Evolutionary conservation across 2,113 vertebrate genomes (phyloP).

Genomic region (Zapus hudsonius): DNA sequence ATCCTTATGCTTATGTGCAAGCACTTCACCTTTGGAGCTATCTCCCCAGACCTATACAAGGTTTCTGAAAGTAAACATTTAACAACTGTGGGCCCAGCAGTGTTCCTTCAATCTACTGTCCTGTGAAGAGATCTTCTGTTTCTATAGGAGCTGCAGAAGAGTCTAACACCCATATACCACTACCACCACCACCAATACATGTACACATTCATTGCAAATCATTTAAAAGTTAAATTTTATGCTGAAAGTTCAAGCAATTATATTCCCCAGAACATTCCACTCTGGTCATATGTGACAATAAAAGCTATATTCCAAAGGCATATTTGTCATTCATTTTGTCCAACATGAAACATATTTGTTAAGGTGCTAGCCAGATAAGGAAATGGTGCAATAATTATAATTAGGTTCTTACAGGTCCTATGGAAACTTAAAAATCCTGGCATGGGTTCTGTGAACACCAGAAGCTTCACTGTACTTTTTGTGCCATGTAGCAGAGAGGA

Average conservation of each 20-base stretch:
- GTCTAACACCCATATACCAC: neutral
- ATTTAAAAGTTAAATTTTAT: constrained; percentile 29
- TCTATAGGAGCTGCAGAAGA: neutral
- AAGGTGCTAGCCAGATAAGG: neutral
- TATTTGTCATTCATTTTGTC: neutral
- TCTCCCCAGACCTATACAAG: neutral
- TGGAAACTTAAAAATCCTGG: neutral
- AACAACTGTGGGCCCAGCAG: neutral
- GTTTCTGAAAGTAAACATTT: neutral
- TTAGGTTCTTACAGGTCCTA: neutral
- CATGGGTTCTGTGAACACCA: too few species aligned
- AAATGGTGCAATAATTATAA: neutral
- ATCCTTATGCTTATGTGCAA: too few species aligned
- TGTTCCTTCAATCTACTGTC: neutral
- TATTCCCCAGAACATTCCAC: neutral
- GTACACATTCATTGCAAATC: too few species aligned
- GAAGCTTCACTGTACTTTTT: neutral
- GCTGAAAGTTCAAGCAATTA: neutral
- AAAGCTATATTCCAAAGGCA: neutral
- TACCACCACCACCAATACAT: neutral
- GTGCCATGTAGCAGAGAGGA: neutral
- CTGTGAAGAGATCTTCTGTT: neutral
- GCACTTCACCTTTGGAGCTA: too few species aligned
- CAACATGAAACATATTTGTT: neutral
- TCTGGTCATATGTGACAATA: neutral